Evolutionary conservation across 2,888 invertebrate genomes (phyloP), one percentile per base, ranked within the genome.

Genomic region (Parapristionchus giblindavisi): DNA sequence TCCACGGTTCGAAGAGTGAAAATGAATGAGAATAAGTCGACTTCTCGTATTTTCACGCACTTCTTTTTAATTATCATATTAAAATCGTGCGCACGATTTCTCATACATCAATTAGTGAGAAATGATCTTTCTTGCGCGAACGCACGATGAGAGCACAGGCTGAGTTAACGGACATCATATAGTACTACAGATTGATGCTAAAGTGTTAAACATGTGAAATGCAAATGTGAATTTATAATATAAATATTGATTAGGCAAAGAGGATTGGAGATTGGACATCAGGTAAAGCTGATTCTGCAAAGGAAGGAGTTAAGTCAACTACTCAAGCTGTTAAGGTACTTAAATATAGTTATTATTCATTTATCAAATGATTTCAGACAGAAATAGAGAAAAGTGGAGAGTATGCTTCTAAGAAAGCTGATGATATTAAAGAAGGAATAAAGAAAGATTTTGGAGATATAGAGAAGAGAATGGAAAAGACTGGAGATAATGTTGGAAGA

Each of bases 381-480:
- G 63, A 63, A 29, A 24, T 34, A 4, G 63, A 63, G 36, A 38
- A 43, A 27, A 29, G 27, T 38, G 63, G 63, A 3, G 63, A 63
- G 34, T 38, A 24, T 2, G 63, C 63, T 11, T 24, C 24, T 48
- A 21, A 51, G 8, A 70, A 27, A 21, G 56, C 70, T 1, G 70
- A 38, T 3, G 40, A 52, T 32, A 52, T 70, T 38, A 54, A 56
- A 27, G 70, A 56, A 36, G 38, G 70, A 70, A 70, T 54, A 36
- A 56, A 70, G 70, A 70, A 36, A 27, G 56, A 70, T 29, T 70
- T 52, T 24, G 70, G 48, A 70, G 70, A 56, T 54, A 70, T 70
- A 5, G 70, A 70, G 38, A 56, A 8, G 56, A 38, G 70, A 70
- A 51, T 70, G 3, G 54, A 56, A 40, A 52, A 56, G 48, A 38